Conservation (phyloP, 2,888 invertebrate species). For the Diplolepis rosae region DNA sequence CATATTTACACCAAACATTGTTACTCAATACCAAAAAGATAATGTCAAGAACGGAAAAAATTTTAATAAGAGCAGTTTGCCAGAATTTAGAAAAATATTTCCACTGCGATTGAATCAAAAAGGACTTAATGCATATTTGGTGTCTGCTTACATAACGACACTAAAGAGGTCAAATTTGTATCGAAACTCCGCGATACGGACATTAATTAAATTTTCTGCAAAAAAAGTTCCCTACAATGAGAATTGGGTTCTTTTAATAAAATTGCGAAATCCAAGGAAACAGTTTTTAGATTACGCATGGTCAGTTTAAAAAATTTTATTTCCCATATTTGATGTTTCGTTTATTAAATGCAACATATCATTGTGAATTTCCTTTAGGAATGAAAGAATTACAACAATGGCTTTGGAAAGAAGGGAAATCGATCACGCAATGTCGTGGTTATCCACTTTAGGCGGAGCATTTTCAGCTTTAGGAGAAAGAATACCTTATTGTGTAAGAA, state of each 20-base stretch:
- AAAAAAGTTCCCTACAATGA: not conserved
- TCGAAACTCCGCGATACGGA: constrained; percentile 52
- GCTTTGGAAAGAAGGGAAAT: constrained; percentile 82
- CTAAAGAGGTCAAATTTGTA: constrained; percentile 57
- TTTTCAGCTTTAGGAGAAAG: constrained; percentile 96
- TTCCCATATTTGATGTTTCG: constrained; percentile 25
- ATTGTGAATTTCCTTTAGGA: constrained; percentile 71
- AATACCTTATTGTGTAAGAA: constrained; percentile 83
- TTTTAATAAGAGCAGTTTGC: constrained; percentile 11
- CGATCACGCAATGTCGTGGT: constrained; percentile 92
- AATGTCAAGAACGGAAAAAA: constrained; percentile 8
- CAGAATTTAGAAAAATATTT: constrained; percentile 17
- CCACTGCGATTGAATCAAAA: constrained; percentile 51
- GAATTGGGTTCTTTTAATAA: constrained; percentile 66
- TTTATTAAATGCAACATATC: constrained; percentile 3
- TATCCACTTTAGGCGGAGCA: constrained; percentile 97
- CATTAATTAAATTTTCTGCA: constrained; percentile 41
- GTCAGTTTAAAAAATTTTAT: constrained; percentile 73
- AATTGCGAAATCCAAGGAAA: constrained; percentile 76
- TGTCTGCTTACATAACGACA: constrained; percentile 57
- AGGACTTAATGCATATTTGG: constrained; percentile 61
- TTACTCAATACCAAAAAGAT: constrained; percentile 38
- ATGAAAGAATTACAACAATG: constrained; percentile 74
- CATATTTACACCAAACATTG: constrained; percentile 39
- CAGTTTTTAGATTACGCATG: constrained; percentile 83